Evolutionary conservation across 1,140 invertebrate genomes (phyloP).

Genomic region (Triops longicaudatus): DNA sequence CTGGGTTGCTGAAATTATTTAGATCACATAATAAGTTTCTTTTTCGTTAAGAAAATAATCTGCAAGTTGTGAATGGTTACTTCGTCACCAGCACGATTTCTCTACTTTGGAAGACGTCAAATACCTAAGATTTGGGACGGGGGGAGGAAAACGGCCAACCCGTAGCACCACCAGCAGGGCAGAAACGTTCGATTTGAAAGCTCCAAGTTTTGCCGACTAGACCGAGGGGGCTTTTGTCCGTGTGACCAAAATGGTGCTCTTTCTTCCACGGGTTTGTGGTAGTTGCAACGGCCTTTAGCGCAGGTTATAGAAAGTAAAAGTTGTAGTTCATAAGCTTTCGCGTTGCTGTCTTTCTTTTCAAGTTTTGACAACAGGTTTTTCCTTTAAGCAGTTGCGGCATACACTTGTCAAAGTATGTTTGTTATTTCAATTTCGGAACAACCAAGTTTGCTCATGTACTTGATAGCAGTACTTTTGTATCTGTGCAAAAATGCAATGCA

Average conservation of each 20-base stretch:
- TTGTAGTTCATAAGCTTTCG: neutral
- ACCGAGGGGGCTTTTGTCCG: too few relatives aligned
- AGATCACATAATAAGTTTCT: too few relatives aligned
- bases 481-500: neutral
- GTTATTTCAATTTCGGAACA: neutral
- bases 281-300: neutral
- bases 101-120: too few relatives aligned
- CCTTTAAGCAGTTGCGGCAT: neutral
- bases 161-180: too few relatives aligned
- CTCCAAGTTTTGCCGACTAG: neutral
- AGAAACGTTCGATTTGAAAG: neutral
- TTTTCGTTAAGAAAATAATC: too few relatives aligned
- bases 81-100: too few relatives aligned
- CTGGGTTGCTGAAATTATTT: too few relatives aligned
- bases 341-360: neutral
- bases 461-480: neutral
- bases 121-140: too few relatives aligned
- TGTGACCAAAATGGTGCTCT: neutral
- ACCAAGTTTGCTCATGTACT: neutral
- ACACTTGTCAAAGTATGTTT: neutral
- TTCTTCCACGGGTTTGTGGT: neutral
- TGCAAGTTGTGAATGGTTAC: too few relatives aligned
- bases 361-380: slow-evolving; percentile 3
- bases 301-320: slow-evolving; percentile 2
- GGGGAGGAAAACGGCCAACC: too few relatives aligned